A percentile compares a stretch with the other conserved stretches of the same genome.
phyloP scores from a whole-genome alignment of 2,113 vertebrate species.

The Antigone vipio region DNA sequence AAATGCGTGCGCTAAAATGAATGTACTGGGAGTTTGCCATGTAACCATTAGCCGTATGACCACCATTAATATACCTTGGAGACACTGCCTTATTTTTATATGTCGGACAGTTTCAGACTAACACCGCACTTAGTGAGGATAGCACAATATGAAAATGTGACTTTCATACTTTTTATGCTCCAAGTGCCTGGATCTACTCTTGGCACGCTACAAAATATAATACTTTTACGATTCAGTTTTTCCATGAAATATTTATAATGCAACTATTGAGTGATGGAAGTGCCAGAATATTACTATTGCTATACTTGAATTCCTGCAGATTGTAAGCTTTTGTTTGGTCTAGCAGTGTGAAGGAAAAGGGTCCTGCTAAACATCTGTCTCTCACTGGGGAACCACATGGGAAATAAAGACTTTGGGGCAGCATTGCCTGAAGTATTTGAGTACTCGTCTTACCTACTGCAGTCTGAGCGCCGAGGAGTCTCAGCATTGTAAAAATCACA shows the following conservation, averaged over 20 bases:
- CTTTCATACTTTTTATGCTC: constrained; percentile 57
- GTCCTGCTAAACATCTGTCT: constrained; percentile 51
- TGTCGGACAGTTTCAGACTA: constrained; percentile 39
- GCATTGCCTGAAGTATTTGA: not conserved
- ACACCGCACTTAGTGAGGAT: constrained; percentile 20
- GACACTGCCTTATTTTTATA: constrained; percentile 40
- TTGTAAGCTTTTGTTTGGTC: constrained; percentile 52
- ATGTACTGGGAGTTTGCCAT: constrained; percentile 43
- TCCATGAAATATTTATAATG: constrained; percentile 63
- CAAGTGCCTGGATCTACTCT: constrained; percentile 57
- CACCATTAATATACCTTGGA: constrained; percentile 35
- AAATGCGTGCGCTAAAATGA: not conserved
- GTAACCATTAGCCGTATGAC: constrained; percentile 55
- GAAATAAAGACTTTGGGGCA: constrained; percentile 54
- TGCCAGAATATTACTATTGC: constrained; percentile 46
- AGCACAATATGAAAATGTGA: constrained; percentile 61
- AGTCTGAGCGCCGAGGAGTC: not conserved
- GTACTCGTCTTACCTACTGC: not conserved
- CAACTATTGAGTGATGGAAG: constrained; percentile 41
- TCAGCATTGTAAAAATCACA: not conserved
- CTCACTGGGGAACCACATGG: constrained; percentile 4
- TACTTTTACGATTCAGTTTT: constrained; percentile 53
- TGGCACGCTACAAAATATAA: constrained; percentile 64
- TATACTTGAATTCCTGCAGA: constrained; percentile 43
- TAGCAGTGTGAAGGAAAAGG: not conserved